phyloP scores from a whole-genome alignment of 1,140 invertebrate species.

The Acyrthosiphon pisum region DNA sequence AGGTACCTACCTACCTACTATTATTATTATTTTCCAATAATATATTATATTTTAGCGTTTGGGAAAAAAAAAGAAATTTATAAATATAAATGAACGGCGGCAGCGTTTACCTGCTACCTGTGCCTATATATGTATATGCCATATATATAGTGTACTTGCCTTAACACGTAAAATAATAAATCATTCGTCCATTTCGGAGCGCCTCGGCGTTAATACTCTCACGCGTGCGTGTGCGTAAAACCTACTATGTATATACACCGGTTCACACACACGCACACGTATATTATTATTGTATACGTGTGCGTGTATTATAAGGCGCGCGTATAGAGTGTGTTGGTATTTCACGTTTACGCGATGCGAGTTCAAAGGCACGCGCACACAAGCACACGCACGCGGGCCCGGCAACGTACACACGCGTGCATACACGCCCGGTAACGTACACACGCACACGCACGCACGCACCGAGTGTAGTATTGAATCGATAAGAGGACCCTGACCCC shows the following conservation, averaged over 20 bases:
- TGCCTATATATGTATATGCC: not conserved
- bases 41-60: not conserved
- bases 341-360: not conserved
- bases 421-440: not conserved
- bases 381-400: not conserved
- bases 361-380: constrained; percentile 26
- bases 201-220: not conserved
- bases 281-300: not conserved
- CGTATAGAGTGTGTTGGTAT: not conserved
- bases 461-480: constrained; percentile 44
- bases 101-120: not conserved
- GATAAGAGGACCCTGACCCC: constrained; percentile 46
- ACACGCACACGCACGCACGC: not conserved
- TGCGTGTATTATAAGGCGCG: not conserved
- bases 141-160: not conserved
- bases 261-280: not conserved
- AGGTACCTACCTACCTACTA: too few relatives aligned
- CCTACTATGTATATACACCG: not conserved
- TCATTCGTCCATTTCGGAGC: not conserved
- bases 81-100: not conserved
- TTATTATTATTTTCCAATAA: not conserved
- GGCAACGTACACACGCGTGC: not conserved
- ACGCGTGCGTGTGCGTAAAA: not conserved
- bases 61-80: not conserved
- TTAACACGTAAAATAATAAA: constrained; percentile 19